phyloP scores from a whole-genome alignment of 2,113 vertebrate genomes.

The Gallinago undulata region DNA sequence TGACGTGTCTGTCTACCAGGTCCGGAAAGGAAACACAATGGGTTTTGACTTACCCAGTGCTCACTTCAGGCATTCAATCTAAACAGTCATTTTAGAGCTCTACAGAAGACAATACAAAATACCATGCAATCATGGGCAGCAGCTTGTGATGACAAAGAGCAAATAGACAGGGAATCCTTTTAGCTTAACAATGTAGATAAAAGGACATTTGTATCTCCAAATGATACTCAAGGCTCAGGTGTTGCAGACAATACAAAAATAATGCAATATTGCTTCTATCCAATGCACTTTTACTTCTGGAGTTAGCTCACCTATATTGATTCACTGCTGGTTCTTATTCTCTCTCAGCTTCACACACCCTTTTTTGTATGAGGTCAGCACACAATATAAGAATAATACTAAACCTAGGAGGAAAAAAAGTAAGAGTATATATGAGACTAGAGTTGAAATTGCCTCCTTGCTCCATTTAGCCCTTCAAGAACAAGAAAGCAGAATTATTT shows the following conservation, averaged over 20 bases:
- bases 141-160: constrained; percentile 1
- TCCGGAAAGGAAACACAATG: background rate
- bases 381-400: constrained; percentile 25
- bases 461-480: constrained; percentile 1
- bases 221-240: constrained; percentile 37
- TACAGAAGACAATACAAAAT: constrained; percentile 21
- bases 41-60: background rate
- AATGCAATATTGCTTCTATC: constrained; percentile 6
- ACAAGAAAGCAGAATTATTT: background rate
- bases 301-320: constrained; percentile 46
- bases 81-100: constrained; percentile 21
- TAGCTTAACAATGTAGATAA: constrained; percentile 27
- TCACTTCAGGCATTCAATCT: constrained; percentile 4
- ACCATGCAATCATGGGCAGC: background rate
- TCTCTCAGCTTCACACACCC: background rate
- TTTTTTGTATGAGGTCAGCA: background rate
- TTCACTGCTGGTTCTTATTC: constrained; percentile 24
- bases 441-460: constrained; percentile 28
- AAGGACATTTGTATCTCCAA: constrained; percentile 39
- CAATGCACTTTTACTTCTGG: constrained; percentile 32
- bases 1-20: background rate
- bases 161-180: constrained; percentile 8
- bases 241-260: constrained; percentile 42
- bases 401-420: background rate
- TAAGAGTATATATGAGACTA: background rate